phyloP scores from a whole-genome alignment of 2,888 invertebrate species.

The Chorisops tibialis region DNA sequence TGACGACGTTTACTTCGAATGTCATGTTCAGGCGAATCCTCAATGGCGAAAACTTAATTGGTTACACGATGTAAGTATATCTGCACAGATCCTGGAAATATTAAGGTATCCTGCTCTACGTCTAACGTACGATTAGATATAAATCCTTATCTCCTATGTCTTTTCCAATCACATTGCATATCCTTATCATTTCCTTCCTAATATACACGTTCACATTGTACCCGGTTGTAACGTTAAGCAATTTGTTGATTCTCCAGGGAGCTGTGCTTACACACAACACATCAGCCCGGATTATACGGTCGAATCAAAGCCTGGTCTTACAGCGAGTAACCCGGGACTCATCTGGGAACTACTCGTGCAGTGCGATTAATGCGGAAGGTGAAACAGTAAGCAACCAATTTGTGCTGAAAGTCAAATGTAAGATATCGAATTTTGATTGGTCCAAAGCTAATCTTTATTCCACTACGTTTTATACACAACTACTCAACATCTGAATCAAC shows the following conservation, averaged over 20 bases:
- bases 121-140: background rate
- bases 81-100: too few relatives aligned
- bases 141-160: background rate
- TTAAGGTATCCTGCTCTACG: too few relatives aligned
- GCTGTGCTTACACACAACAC: slow-evolving; percentile 72
- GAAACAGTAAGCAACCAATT: slow-evolving; percentile 77
- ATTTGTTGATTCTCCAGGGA: slow-evolving; percentile 55
- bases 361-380: slow-evolving; percentile 74
- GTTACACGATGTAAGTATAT: slow-evolving; percentile 68
- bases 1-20: slow-evolving; percentile 82
- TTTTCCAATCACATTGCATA: too few relatives aligned
- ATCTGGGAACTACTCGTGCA: slow-evolving; percentile 77
- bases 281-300: slow-evolving; percentile 75
- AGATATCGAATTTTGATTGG: slow-evolving; percentile 49
- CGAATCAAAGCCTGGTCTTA: slow-evolving; percentile 80
- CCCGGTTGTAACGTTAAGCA: too few relatives aligned
- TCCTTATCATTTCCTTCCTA: too few relatives aligned
- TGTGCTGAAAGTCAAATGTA: slow-evolving; percentile 75
- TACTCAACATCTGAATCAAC: too few relatives aligned
- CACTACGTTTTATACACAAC: too few relatives aligned
- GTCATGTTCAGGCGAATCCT: slow-evolving; percentile 77
- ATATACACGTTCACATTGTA: too few relatives aligned
- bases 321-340: slow-evolving; percentile 76
- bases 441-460: background rate
- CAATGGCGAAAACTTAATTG: slow-evolving; percentile 71